These are phyloP conservation scores for Amaurobius ferox DNA, from an alignment of 2,888 invertebrate species.

Conservation along the genomic window DNA sequence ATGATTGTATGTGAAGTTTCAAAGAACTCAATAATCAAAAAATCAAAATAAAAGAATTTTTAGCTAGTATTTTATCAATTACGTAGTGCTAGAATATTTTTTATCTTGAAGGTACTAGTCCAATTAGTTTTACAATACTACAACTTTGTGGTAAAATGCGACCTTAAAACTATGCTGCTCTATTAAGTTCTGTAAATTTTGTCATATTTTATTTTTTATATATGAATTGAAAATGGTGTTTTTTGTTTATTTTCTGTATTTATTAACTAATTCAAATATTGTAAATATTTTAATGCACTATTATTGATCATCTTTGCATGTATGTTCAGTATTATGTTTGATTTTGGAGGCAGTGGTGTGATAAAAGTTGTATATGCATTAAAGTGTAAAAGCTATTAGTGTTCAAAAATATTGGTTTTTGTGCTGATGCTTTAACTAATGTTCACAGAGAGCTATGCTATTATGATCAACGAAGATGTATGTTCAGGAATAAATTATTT, in stretches of 20 bases:
- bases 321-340: background rate
- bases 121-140: background rate
- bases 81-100: background rate
- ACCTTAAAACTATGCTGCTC: background rate
- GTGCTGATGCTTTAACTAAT: background rate
- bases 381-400: background rate
- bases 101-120: background rate
- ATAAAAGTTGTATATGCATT: background rate
- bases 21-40: background rate
- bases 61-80: background rate
- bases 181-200: too few relatives aligned
- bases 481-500: slow-evolving; percentile 7
- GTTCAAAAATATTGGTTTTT: background rate
- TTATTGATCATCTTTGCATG: background rate
- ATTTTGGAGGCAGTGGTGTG: background rate
- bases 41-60: background rate
- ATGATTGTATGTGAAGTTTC: background rate
- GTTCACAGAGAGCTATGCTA: background rate
- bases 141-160: background rate
- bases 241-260: too few relatives aligned
- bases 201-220: too few relatives aligned
- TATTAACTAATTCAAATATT: too few relatives aligned
- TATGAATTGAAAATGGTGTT: too few relatives aligned
- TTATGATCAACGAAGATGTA: background rate
- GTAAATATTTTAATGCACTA: too few relatives aligned